A percentile compares a stretch with the other conserved stretches of the same genome.
These are phyloP conservation scores for Pseudomyrmex gracilis DNA, from an alignment of 1,140 invertebrate genomes.

Conservation along the genomic window DNA sequence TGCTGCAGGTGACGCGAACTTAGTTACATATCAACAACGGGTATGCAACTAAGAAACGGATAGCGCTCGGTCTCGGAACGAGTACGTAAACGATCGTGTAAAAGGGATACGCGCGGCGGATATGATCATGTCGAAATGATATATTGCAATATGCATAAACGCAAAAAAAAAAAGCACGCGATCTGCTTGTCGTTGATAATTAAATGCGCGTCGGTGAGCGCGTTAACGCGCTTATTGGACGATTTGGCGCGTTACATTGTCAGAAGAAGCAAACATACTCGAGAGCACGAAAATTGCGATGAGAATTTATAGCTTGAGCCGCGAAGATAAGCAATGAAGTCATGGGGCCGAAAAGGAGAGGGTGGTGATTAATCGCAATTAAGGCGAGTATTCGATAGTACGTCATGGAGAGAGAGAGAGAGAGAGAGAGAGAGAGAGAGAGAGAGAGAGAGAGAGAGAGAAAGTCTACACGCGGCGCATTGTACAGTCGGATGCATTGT, in stretches of 20 bases:
- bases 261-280: neutral
- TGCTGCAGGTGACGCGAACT: conserved; percentile 52
- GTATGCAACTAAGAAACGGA: conserved; percentile 6
- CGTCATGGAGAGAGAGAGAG: neutral
- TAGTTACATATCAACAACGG: conserved; percentile 22
- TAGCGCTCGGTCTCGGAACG: neutral
- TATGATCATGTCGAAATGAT: conserved; percentile 30
- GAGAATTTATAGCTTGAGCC: conserved; percentile 46
- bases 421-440: neutral
- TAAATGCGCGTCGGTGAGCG: conserved; percentile 43
- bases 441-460: neutral
- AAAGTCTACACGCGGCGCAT: neutral
- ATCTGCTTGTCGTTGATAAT: conserved; percentile 14
- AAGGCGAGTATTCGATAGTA: neutral
- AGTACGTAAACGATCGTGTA: conserved; percentile 11
- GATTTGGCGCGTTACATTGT: neutral
- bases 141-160: conserved; percentile 9
- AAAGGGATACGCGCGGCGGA: neutral
- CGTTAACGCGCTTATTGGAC: conserved; percentile 42
- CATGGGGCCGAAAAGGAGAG: too few species aligned
- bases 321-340: conserved; percentile 28
- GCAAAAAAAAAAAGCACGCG: neutral
- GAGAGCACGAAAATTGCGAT: neutral
- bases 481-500: conserved; percentile 54
- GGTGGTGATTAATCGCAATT: conserved; percentile 50